Evolutionary conservation across 2,113 vertebrate genomes (phyloP), one percentile per base, ranked within the genome.

Genomic region (Nansenia antarctica): DNA sequence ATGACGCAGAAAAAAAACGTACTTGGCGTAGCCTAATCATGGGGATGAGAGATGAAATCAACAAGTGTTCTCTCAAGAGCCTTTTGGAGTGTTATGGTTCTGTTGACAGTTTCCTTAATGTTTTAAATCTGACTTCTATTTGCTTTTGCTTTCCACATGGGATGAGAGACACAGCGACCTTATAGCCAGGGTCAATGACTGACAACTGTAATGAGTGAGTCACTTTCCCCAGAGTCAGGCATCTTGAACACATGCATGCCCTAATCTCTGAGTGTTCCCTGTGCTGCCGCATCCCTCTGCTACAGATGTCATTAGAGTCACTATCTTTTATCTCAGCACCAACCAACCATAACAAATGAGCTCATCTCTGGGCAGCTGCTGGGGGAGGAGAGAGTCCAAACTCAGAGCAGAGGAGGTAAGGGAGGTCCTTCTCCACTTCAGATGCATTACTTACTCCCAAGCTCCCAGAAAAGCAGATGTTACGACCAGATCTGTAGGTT

Each of bases 391-490:
- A 11, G 62, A 20, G 62, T 22, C 54, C 52, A 62, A 11, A 47
- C 26, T n/a, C 9, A 58, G 22, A 29, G n/a, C 45, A 42, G 52
- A 32, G 64, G 34, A 29, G 26, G 45, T 26, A 42, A 60, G 2
- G 27, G 20, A 27, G n/a, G 47, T n/a, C n/a, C n/a, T 32, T 47
- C n/a, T 64, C 59, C 65, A 63, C 47, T 47, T 66, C 69, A 54
- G 24, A 70, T 31, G 7, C 32, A n/a, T 64, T n/a, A 1, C 45
- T 64, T n/a, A 1, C 45, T 62, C 9, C 11, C 37, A 9, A 72
- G 63, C 49, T 53, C 52, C 65, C 35, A 65, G 39, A 34, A 70
- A 60, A 80, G 70, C 69, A 85, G 73, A 78, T 76, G 69, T 73
- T 72, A 54, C 18, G 42, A 30, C 20, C 30, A 24, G 5, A 31